These are phyloP conservation scores for Eurypyga helias DNA, from an alignment of 2,113 vertebrate species.

Conservation along the genomic window DNA sequence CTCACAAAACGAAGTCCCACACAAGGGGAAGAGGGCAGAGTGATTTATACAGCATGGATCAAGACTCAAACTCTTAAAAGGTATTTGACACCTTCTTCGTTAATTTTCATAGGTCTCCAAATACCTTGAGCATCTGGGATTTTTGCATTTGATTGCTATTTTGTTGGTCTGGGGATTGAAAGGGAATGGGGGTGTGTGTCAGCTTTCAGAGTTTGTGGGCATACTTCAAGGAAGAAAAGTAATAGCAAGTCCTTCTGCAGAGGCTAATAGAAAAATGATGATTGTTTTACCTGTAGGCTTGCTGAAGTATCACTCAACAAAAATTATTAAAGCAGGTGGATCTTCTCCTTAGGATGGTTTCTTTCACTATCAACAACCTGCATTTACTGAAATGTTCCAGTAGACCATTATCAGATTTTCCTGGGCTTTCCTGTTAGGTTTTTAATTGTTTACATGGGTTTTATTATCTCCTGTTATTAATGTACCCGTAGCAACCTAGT, in stretches of 20 bases:
- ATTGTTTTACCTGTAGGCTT: not conserved
- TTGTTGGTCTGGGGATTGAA: not conserved
- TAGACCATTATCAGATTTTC: constrained; percentile 35
- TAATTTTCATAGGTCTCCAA: not conserved
- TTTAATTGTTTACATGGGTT: constrained; percentile 56
- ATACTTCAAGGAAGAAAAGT: not conserved
- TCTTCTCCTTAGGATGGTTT: not conserved
- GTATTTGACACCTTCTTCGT: not conserved
- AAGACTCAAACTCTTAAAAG: not conserved
- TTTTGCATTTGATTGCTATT: not conserved
- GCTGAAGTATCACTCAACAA: not conserved
- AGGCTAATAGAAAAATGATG: not conserved
- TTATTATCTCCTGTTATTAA: constrained; percentile 66
- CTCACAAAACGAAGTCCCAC: not conserved
- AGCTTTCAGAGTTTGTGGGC: not conserved
- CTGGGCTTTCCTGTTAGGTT: constrained; percentile 15
- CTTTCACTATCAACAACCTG: not conserved
- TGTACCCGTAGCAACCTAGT: constrained; percentile 59
- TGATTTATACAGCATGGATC: not conserved
- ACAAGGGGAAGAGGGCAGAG: not conserved
- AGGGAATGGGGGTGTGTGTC: not conserved
- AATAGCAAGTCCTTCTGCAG: not conserved
- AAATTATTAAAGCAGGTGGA: not conserved
- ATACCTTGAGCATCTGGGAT: not conserved
- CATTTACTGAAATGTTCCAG: constrained; percentile 10